Evolutionary conservation across 1,140 invertebrate species (phyloP).

Genomic region (Tribolium castaneum): DNA sequence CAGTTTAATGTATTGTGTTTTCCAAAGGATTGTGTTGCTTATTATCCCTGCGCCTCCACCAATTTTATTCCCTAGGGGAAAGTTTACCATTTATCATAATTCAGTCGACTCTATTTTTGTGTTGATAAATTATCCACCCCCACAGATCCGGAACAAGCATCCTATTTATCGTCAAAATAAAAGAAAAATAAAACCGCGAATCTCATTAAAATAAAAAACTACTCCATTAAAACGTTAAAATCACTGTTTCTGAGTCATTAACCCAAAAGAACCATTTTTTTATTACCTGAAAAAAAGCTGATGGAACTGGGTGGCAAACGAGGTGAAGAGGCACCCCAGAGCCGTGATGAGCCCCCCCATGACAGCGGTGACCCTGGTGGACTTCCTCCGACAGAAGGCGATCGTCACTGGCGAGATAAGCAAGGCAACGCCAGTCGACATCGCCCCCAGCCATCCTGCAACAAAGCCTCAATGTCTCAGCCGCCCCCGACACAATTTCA

Average conservation of each 20-base stretch:
- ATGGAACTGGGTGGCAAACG: slow-evolving; percentile 89
- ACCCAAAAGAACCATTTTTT: not conserved
- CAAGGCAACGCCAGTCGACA: slow-evolving; percentile 84
- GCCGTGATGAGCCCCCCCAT: slow-evolving; percentile 87
- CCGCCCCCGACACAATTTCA: not conserved
- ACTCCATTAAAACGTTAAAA: not conserved
- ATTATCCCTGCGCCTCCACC: not conserved
- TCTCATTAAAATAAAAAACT: slow-evolving; percentile 16
- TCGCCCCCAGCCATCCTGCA: slow-evolving; percentile 85
- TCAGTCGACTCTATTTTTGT: not conserved
- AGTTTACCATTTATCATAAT: not conserved
- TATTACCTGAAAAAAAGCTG: slow-evolving; percentile 86
- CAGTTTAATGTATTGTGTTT: too few species aligned
- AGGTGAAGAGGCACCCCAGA: slow-evolving; percentile 87
- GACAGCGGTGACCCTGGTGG: slow-evolving; percentile 87
- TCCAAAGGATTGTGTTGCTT: not conserved
- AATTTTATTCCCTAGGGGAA: not conserved
- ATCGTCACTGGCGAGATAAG: slow-evolving; percentile 87
- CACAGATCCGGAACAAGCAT: not conserved
- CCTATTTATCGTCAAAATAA: not conserved
- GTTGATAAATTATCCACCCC: not conserved
- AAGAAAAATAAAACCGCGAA: not conserved
- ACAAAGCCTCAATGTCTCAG: slow-evolving; percentile 52
- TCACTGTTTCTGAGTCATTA: not conserved
- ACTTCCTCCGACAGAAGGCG: slow-evolving; percentile 86